Evolutionary conservation across 1,140 invertebrate genomes (phyloP), one percentile per base, ranked within the genome.

Genomic region (Aphaenogaster floridana): DNA sequence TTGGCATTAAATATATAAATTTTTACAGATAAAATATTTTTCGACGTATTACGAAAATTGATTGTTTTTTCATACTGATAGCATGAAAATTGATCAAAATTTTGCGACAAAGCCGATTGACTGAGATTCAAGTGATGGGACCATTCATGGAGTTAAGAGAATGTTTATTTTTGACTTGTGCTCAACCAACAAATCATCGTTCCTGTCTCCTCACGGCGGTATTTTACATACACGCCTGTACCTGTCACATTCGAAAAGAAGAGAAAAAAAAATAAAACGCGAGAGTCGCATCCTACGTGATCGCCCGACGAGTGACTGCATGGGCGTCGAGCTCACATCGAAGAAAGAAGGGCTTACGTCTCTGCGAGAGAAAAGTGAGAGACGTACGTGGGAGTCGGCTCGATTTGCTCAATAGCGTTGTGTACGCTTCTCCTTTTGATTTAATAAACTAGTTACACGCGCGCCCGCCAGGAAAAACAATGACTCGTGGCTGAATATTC

Each of bases 281-380:
- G 11, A 89, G 48, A 57, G 42, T 13, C 1, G 21, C 86, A 63
- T 90, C 89, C 85, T 86, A 90, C 89, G 80, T 90, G 89, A 88
- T 90, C 74, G 39, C 28, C 57, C 71, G 45, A 28, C 57, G 57
- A 64, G 34, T 28, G 48, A 21, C 63, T 54, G 76, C 21, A 88
- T 90, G 86, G 89, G 89, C 85, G 89, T 88, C 39, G 88, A 84
- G 68, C 52, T 64, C 36, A 34, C 34, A 7, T 28, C 50, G 52
- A 45, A 6, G 50, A 48, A 48, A 81, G 61, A 83, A 81, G 50
- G 63, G 57, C 39, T 80, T 42, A 48, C 61, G 57, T 81, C 84
- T 86, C n/a, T 34, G 52, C 36, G 48, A 61, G 15, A 64, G 71
- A 80, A 68, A 89, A 81, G 54, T 74, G 57, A 86, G 72, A 63